Percentiles rank a stretch among this genome's conserved stretches.
These are phyloP conservation scores for Agapornis roseicollis DNA, from an alignment of 2,113 vertebrate species.

Conservation along the genomic window DNA sequence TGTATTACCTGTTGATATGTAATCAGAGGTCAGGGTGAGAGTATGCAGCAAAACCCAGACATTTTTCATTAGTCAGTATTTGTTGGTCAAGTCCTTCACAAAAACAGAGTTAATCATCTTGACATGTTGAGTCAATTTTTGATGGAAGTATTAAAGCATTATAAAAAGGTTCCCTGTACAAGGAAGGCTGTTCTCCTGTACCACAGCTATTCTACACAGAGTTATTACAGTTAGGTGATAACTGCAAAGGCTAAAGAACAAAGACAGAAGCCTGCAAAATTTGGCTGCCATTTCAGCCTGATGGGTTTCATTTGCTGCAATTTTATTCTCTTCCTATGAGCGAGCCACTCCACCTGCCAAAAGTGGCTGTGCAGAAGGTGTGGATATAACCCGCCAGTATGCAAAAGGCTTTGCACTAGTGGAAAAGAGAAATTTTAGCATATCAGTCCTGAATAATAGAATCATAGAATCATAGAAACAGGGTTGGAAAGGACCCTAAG, in stretches of 20 bases:
- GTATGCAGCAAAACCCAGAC: background rate
- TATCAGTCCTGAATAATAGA: background rate
- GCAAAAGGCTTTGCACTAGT: background rate
- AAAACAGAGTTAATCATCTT: background rate
- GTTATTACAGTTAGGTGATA: background rate
- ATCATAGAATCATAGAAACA: too few species aligned
- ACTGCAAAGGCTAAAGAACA: background rate
- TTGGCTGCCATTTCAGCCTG: background rate
- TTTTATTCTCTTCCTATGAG: background rate
- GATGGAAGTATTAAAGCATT: background rate
- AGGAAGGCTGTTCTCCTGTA: background rate
- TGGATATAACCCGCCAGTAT: background rate
- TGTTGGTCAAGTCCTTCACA: background rate
- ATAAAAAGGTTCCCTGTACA: background rate
- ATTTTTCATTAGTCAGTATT: background rate
- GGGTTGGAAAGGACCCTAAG: too few species aligned
- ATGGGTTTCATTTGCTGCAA: background rate
- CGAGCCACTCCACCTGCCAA: background rate
- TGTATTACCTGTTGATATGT: background rate
- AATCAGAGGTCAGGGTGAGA: background rate
- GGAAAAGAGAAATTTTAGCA: background rate
- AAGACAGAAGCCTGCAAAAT: background rate
- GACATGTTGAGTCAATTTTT: background rate
- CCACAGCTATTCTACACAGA: background rate
- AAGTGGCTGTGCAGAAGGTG: accelerated